These are phyloP conservation scores for Drosophila ezoana DNA, from an alignment of 2,888 invertebrate genomes.

Conservation along the genomic window DNA sequence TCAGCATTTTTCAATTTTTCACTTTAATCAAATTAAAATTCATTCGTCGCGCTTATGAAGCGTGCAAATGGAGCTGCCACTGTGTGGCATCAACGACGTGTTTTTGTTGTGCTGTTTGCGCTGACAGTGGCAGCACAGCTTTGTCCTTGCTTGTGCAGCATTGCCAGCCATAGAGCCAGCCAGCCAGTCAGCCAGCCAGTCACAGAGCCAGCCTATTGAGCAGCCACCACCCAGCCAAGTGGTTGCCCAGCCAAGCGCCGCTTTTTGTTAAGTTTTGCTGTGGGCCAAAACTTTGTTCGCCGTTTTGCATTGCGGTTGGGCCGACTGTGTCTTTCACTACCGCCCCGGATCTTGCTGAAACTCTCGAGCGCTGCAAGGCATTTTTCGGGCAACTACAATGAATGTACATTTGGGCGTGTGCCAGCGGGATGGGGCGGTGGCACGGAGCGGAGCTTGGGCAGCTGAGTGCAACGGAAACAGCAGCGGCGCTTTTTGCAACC, in stretches of 20 bases:
- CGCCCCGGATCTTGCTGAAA: neutral
- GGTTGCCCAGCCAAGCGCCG: slow-evolving; percentile 32
- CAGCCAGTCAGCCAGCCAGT: neutral
- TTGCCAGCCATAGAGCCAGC: slow-evolving; percentile 28
- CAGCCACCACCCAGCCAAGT: slow-evolving; percentile 46
- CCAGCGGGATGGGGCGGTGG: neutral
- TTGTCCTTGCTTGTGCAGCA: slow-evolving; percentile 35
- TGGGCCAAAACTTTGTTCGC: slow-evolving; percentile 65
- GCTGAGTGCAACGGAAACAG: slow-evolving; percentile 26
- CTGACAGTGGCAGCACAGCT: slow-evolving; percentile 25
- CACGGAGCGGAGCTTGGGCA: neutral
- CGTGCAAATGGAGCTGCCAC: slow-evolving; percentile 55
- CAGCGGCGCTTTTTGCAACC: slow-evolving; percentile 57
- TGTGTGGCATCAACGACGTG: slow-evolving; percentile 14
- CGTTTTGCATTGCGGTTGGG: slow-evolving; percentile 72
- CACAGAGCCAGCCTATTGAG: slow-evolving; percentile 33
- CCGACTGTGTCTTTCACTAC: slow-evolving; percentile 14
- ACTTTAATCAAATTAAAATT: slow-evolving; percentile 84
- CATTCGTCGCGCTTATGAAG: slow-evolving; percentile 83
- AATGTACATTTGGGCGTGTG: slow-evolving; percentile 57
- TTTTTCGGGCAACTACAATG: slow-evolving; percentile 61
- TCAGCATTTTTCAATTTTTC: slow-evolving; percentile 75
- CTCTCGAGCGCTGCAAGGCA: slow-evolving; percentile 63
- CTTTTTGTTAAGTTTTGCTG: slow-evolving; percentile 65
- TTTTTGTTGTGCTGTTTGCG: slow-evolving; percentile 4